phyloP scores from a whole-genome alignment of 2,888 invertebrate genomes.

The Apodemia mormo region DNA sequence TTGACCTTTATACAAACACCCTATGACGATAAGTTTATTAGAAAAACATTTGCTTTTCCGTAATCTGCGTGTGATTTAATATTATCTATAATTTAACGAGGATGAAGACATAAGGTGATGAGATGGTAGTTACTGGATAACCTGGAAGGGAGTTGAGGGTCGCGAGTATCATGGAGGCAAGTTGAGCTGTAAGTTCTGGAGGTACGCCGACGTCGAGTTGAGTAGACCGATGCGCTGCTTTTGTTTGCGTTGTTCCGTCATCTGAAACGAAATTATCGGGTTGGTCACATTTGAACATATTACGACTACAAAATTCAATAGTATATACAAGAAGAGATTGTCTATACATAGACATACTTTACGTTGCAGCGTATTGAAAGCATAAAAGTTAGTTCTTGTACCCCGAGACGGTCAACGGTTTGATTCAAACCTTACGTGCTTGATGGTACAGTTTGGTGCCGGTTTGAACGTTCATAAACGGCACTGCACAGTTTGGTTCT shows the following conservation, averaged over 20 bases:
- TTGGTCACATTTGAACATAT: no score
- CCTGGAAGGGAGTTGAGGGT: constrained; percentile 7
- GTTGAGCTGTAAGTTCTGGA: constrained; percentile 81
- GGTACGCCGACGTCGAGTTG: constrained; percentile 88
- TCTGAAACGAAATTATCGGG: constrained; percentile 67
- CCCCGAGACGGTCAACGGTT: no score
- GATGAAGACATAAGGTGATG: neutral
- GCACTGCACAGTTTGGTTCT: no score
- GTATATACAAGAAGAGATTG: no score
- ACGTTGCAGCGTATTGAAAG: no score
- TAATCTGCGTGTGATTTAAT: neutral
- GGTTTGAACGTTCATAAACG: no score
- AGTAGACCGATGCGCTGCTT: constrained; percentile 94
- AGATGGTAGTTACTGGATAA: neutral
- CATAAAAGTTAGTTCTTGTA: no score
- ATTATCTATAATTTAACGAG: neutral
- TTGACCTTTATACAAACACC: no score
- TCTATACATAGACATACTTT: no score
- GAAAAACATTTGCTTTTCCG: neutral
- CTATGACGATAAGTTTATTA: neutral
- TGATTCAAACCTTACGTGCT: no score
- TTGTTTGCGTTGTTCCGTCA: constrained; percentile 97
- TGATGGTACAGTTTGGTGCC: no score
- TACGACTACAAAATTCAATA: no score
- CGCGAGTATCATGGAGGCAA: constrained; percentile 58